Evolutionary conservation across 1,140 invertebrate genomes (phyloP), one percentile per base, ranked within the genome.

Genomic region (Branchinecta lindahli): DNA sequence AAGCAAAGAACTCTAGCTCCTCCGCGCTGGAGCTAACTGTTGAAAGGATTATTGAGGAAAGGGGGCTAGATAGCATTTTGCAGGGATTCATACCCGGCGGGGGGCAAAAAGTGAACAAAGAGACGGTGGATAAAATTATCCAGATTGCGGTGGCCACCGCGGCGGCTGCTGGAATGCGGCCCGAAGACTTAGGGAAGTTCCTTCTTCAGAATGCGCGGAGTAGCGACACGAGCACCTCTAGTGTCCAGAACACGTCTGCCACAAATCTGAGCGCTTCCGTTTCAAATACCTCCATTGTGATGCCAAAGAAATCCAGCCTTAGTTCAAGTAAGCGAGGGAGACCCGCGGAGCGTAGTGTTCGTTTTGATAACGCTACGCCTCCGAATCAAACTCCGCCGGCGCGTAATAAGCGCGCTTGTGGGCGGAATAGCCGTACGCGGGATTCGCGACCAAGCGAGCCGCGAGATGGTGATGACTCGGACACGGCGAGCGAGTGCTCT

Each of bases 401-500:
- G 18, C 44, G 47, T 45, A 18, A 46, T 10, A 33, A 46, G 8
- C 44, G 44, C 44, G 21, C n/a, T 68, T 65, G 45, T 44, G n/a
- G 20, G 70, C 45, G 33, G 45, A 33, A 33, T 33, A 33, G 33
- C 33, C 46, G 65, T 44, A 12, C 47, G 33, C 44, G 45, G 10
- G 72, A 72, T 47, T 68, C 67, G 68, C 52, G 68, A 45, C 70
- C 67, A 66, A 47, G 72, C n/a, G 69, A 72, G 61, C 46, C 70
- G 45, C 52, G 68, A 66, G 46, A 68, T 10, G 21, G 69, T 44
- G 68, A 70, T 20, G 66, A 68, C 9, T 45, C 45, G 15, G 66
- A 67, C 52, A 12, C 45, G 67, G 52, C 70, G 61, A 73, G 87
- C 75, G 87, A 87, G 72, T 94, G 91, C 78, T 92, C 90, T 67